phyloP scores from a whole-genome alignment of 2,888 invertebrate genomes.

The Melangyna quadrimaculata region DNA sequence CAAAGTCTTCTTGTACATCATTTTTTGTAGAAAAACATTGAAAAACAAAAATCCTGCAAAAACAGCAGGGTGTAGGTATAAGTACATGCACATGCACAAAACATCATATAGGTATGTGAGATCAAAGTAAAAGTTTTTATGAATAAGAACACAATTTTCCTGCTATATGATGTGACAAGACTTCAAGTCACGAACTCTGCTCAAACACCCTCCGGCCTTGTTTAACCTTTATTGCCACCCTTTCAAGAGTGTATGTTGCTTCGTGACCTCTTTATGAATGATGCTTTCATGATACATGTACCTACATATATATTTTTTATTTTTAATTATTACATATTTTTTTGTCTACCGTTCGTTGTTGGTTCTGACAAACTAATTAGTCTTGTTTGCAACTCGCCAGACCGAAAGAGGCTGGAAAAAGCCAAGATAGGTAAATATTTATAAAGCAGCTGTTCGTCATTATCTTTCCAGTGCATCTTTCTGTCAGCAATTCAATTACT shows the following conservation, averaged over 20 bases:
- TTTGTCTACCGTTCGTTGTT: neutral
- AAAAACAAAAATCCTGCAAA: neutral
- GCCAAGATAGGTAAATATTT: slow-evolving; percentile 35
- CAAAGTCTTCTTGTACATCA: neutral
- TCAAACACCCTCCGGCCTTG: slow-evolving; percentile 3
- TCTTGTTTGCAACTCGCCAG: slow-evolving; percentile 35
- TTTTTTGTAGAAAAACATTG: neutral
- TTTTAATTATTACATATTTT: slow-evolving; percentile 13
- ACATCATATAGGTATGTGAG: neutral
- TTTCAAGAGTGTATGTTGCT: slow-evolving; percentile 14
- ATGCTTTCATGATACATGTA: neutral
- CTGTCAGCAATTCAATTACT: slow-evolving; percentile 28
- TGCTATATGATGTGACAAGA: neutral
- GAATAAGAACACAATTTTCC: neutral
- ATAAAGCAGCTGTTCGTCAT: slow-evolving; percentile 35
- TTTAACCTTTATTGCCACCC: slow-evolving; percentile 11
- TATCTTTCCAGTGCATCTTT: slow-evolving; percentile 39
- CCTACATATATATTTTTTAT: neutral
- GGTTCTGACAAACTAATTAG: slow-evolving; percentile 23
- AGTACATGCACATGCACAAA: neutral
- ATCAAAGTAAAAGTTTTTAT: neutral
- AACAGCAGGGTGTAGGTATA: neutral
- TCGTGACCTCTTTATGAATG: slow-evolving; percentile 42
- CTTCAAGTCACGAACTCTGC: slow-evolving; percentile 22
- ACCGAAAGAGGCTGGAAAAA: slow-evolving; percentile 30